These are phyloP conservation scores for Bhutanitis thaidina DNA, from an alignment of 2,888 invertebrate species.

Conservation along the genomic window DNA sequence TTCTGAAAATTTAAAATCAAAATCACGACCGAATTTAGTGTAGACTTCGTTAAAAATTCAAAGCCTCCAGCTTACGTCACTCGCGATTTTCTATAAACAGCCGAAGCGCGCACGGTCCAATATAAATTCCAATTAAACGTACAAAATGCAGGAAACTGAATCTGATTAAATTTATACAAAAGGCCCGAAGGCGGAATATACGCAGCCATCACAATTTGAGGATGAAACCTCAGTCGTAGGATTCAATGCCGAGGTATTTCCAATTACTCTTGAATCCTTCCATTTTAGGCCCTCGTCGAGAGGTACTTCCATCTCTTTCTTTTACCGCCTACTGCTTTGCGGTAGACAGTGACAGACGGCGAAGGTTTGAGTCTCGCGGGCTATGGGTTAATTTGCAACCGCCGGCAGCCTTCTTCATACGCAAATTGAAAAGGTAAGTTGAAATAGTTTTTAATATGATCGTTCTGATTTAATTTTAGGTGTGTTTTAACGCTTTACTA, in stretches of 20 bases:
- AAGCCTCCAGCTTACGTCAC: neutral
- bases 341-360: slow-evolving; percentile 1
- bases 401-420: slow-evolving; percentile 53
- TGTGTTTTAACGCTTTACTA: neutral
- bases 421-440: slow-evolving; percentile 11
- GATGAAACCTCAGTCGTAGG: slow-evolving; percentile 58
- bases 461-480: neutral
- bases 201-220: slow-evolving; percentile 54
- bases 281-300: slow-evolving; percentile 45
- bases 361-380: neutral
- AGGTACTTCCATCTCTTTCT: slow-evolving; percentile 54
- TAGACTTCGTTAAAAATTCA: too few species aligned
- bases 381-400: slow-evolving; percentile 65
- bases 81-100: slow-evolving; percentile 10
- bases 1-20: too few species aligned
- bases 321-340: neutral
- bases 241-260: slow-evolving; percentile 74
- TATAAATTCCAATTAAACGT: slow-evolving; percentile 61
- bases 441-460: slow-evolving; percentile 5
- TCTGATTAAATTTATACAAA: slow-evolving; percentile 72
- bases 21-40: too few species aligned
- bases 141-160: slow-evolving; percentile 46
- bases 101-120: slow-evolving; percentile 24
- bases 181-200: slow-evolving; percentile 48
- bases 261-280: slow-evolving; percentile 78